Conservation (phyloP, 1,140 invertebrate species). For the Aphelenchoides avenae region DNA sequence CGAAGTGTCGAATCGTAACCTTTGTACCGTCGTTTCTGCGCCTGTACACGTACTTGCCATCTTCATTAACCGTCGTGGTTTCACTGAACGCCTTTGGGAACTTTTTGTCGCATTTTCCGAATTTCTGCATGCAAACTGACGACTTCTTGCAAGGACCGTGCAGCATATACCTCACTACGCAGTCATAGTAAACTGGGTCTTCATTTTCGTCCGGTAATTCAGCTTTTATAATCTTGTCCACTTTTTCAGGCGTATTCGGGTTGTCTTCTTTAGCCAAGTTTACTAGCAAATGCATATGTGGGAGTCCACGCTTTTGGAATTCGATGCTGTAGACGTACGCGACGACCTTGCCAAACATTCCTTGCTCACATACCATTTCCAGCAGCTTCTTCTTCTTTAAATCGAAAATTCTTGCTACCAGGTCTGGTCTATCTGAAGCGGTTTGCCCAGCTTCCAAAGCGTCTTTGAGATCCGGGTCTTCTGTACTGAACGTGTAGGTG, state of each 20-base stretch:
- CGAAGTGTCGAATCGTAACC: slow-evolving; percentile 1
- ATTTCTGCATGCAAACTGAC: too few relatives aligned
- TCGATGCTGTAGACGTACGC: too few relatives aligned
- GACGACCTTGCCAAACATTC: slow-evolving; percentile 1
- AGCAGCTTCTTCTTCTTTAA: too few relatives aligned
- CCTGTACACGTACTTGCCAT: slow-evolving; percentile 1
- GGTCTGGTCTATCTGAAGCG: background rate
- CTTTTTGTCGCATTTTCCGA: slow-evolving; percentile 1
- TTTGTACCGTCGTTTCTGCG: too few relatives aligned
- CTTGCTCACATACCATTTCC: too few relatives aligned
- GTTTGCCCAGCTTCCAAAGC: background rate
- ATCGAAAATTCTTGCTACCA: too few relatives aligned
- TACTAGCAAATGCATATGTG: slow-evolving; percentile 17
- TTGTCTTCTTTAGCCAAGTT: slow-evolving; percentile 8
- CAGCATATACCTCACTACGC: background rate
- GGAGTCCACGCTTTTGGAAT: slow-evolving; percentile 25
- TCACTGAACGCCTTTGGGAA: slow-evolving; percentile 1
- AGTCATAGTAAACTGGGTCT: slow-evolving; percentile 2
- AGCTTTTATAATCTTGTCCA: background rate
- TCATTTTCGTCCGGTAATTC: too few relatives aligned
- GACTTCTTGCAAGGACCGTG: too few relatives aligned
- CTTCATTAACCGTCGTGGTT: slow-evolving; percentile 1
- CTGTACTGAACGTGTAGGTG: slow-evolving; percentile 2
- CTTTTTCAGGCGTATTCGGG: background rate
- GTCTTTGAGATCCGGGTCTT: slow-evolving; percentile 1